A percentile compares a stretch with the other conserved stretches of the same genome.
Conservation (phyloP, 1,140 invertebrate species). For the fruit fly (Drosophila melanogaster) region Release_6_plus_ISO1_MT NT_033779.5:7732501-7733000, state of each 20-base stretch:
- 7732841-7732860: constrained; percentile 3
- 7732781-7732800: constrained; percentile 30
- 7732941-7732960: background rate
- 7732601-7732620: constrained; percentile 35
- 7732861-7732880: background rate
- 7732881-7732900: constrained; percentile 10
- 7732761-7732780: constrained; percentile 13
- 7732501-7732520: constrained; percentile 27
- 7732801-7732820: constrained; percentile 17
- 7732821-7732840: constrained; percentile 43
- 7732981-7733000: too few species aligned
- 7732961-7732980: too few species aligned
- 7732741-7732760: constrained; percentile 5
- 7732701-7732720: constrained; percentile 54
- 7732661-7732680: constrained; percentile 60
- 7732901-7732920: too few species aligned
- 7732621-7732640: constrained; percentile 49
- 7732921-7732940: constrained; percentile 1
- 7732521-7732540: constrained; percentile 57
- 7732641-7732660: constrained; percentile 62
- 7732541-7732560: constrained; percentile 41
- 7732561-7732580: constrained; percentile 10
- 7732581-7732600: constrained; percentile 20
- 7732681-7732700: constrained; percentile 59
- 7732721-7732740: constrained; percentile 35